Conservation (phyloP, 1,140 invertebrate genomes). For the Brachionus angularis region DNA sequence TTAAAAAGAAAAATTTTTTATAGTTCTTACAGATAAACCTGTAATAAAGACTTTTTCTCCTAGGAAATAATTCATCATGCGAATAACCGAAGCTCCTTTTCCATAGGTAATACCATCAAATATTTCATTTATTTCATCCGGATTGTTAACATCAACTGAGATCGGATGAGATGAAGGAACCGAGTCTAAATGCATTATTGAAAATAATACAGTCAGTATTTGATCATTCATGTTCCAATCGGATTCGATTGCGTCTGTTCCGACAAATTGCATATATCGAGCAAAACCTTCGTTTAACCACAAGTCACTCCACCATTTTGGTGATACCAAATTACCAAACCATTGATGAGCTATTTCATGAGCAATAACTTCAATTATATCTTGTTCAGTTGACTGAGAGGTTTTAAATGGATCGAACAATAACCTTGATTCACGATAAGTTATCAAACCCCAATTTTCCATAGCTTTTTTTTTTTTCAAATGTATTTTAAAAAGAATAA, state of each 20-base stretch:
- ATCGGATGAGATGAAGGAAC: constrained; percentile 58
- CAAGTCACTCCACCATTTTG: constrained; percentile 59
- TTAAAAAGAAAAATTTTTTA: background rate
- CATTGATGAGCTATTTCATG: constrained; percentile 53
- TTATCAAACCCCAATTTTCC: constrained; percentile 42
- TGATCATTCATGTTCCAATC: constrained; percentile 49
- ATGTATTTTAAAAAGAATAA: background rate
- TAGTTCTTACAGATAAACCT: constrained; percentile 56
- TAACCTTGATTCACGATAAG: constrained; percentile 25
- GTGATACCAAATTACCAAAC: constrained; percentile 44
- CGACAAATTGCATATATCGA: constrained; percentile 53
- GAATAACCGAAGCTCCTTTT: constrained; percentile 66
- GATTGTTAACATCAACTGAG: constrained; percentile 67
- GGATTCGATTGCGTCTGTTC: constrained; percentile 52
- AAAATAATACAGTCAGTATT: background rate
- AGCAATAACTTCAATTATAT: constrained; percentile 54
- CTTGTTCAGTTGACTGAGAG: constrained; percentile 47
- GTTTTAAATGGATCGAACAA: constrained; percentile 14
- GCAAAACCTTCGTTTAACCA: constrained; percentile 62
- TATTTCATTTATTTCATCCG: constrained; percentile 82
- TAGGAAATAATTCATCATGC: constrained; percentile 45
- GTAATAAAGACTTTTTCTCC: constrained; percentile 48
- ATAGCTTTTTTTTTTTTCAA: constrained; percentile 56
- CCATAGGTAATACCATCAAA: constrained; percentile 88
- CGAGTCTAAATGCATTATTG: constrained; percentile 46